Evolutionary conservation across 53 echinoderm and acorn worm genomes (phyloP), one percentile per base, ranked within the genome.

Genomic region (Paelopatides confundens): DNA sequence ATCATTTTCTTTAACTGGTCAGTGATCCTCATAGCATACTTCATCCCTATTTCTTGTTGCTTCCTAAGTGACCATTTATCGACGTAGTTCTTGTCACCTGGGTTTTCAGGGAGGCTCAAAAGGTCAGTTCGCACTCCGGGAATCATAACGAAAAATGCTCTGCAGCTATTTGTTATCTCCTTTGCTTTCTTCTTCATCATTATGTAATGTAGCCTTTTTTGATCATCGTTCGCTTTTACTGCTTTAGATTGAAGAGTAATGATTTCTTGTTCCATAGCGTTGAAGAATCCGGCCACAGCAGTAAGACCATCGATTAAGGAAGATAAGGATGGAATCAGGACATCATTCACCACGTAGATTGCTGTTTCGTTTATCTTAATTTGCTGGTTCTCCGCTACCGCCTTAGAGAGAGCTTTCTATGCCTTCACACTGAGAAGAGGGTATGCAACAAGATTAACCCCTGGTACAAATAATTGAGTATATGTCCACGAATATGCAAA

Each of bases 21-120:
- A 0, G 2, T 53, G 53, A 53, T 53, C 17, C 15, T 15, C 15
- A 15, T 23, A 54, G 21, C 48, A 77, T 49, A 77, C 8, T 46
- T 77, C 23, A 37, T 50, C 23, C 23, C 26, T 18, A 85, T 85
- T 47, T 65, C 66, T 27, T 37, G 10, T 7, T 39, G 37, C 40
- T 66, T 40, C 28, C 66, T 21, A 13, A 37, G 1, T 9, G 66
- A 40, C 85, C 85, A 85, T 66, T 47, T 66, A 18, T 79, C 81
- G 3, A 79, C 81, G 32, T 82, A 82, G n/a, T 62, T 82, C 34
- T 82, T 21, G 63, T 82, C 82, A 54, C 3, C 36, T 53, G 34
- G 32, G n/a, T 50, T 62, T 32, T 12, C 13, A 18, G 82, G 63
- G 14, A 82, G 10, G 36, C 82, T 62, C 15, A 27, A 18, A 31